Conservation (phyloP, 2,888 invertebrate genomes). For the Protophormia terraenovae region DNA sequence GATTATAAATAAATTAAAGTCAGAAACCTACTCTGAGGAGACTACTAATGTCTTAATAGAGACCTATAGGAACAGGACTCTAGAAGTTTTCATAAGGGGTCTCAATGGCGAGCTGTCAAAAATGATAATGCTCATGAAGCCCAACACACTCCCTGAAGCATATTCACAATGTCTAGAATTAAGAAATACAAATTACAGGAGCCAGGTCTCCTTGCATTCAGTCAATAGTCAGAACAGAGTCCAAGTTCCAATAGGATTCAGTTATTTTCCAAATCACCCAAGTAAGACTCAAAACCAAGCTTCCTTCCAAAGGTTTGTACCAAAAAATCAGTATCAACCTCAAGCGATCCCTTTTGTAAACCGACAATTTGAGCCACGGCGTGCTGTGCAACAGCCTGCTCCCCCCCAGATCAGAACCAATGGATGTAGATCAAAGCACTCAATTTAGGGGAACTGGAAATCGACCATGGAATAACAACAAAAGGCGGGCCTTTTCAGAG, state of each 20-base stretch:
- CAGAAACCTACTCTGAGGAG: too few relatives aligned
- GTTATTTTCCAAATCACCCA: not conserved
- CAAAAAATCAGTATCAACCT: not conserved
- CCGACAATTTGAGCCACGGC: not conserved
- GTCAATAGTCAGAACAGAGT: too few relatives aligned
- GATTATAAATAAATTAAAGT: too few relatives aligned
- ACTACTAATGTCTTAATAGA: constrained; percentile 59
- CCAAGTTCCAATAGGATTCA: constrained; percentile 10
- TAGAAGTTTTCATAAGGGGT: constrained; percentile 64
- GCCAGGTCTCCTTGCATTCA: too few relatives aligned
- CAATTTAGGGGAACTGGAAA: not conserved
- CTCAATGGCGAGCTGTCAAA: constrained; percentile 52
- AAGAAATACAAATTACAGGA: too few relatives aligned
- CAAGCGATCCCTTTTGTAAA: not conserved
- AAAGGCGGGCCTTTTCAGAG: too few relatives aligned
- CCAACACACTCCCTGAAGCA: too few relatives aligned
- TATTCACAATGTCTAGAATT: too few relatives aligned
- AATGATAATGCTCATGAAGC: too few relatives aligned
- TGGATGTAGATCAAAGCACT: not conserved
- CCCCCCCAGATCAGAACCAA: not conserved
- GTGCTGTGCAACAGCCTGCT: not conserved
- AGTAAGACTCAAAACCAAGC: not conserved
- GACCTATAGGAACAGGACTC: constrained; percentile 68
- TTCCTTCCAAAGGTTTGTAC: not conserved
- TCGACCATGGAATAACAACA: constrained; percentile 6